These are phyloP conservation scores for Equus quagga DNA, from an alignment of 2,113 vertebrate genomes.

Conservation along the genomic window DNA sequence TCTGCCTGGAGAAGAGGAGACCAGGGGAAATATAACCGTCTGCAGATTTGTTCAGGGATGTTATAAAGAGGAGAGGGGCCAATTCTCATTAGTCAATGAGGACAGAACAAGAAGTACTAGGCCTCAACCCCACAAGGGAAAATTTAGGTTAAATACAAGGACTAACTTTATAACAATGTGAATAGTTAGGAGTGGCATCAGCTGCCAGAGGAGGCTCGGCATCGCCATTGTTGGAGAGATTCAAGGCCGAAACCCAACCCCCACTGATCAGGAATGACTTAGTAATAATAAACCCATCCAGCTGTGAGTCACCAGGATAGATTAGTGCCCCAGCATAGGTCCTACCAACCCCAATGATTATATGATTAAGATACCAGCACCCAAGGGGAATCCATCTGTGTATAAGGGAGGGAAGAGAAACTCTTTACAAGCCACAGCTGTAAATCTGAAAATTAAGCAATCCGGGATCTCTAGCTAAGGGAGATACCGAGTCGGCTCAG, in stretches of 20 bases:
- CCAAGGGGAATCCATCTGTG: slow-evolving; percentile 57
- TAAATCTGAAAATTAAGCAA: slow-evolving; percentile 52
- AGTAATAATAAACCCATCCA: slow-evolving; percentile 66
- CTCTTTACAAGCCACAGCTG: slow-evolving; percentile 3
- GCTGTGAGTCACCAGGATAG: slow-evolving; percentile 65
- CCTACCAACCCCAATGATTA: slow-evolving; percentile 61
- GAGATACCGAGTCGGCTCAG: neutral
- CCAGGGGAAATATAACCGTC: slow-evolving; percentile 56
- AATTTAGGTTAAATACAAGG: slow-evolving; percentile 68
- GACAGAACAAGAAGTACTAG: slow-evolving; percentile 72
- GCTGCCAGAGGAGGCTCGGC: slow-evolving; percentile 36
- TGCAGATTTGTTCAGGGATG: slow-evolving; percentile 48
- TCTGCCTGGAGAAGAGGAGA: slow-evolving; percentile 65
- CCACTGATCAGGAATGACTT: slow-evolving; percentile 23
- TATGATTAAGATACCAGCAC: slow-evolving; percentile 36
- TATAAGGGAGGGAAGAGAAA: neutral
- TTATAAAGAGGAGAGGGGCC: slow-evolving; percentile 71
- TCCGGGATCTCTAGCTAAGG: neutral
- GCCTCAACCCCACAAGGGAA: slow-evolving; percentile 71
- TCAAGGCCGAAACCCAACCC: slow-evolving; percentile 20
- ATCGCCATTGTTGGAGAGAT: neutral
- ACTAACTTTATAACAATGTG: slow-evolving; percentile 66
- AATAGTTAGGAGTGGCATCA: slow-evolving; percentile 8
- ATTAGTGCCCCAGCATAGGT: neutral
- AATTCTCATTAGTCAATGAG: slow-evolving; percentile 79